Conservation (phyloP, 30 jellyfish, hydroid and myxozoan species). For the Pseudorhiza aurosa region DNA sequence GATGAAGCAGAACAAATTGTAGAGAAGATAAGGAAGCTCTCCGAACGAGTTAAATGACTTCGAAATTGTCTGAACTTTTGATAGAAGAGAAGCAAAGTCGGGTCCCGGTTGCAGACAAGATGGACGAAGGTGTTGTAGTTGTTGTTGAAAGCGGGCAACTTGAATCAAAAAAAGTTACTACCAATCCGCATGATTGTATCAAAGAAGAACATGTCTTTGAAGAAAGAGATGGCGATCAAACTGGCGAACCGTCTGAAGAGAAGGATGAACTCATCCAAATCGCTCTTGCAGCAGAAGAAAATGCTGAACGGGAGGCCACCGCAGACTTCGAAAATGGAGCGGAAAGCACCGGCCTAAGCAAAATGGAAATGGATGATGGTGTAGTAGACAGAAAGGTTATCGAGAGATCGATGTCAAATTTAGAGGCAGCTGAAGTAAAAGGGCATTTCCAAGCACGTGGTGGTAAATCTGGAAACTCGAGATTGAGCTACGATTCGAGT, state of each 20-base stretch:
- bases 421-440: no score
- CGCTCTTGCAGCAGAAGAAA: neutral
- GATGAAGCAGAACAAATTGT: neutral
- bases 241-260: neutral
- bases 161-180: neutral
- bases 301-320: neutral
- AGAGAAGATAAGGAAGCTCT: neutral
- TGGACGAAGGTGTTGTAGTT: slow-evolving; percentile 70
- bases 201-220: neutral
- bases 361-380: neutral
- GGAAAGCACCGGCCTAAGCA: slow-evolving; percentile 3
- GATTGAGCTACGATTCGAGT: no score
- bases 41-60: neutral
- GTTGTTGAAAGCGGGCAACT: slow-evolving; percentile 68
- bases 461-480: no score
- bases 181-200: neutral
- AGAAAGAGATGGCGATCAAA: neutral
- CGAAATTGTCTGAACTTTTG: neutral
- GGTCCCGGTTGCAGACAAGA: slow-evolving; percentile 6
- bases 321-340: neutral
- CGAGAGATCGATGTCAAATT: no score
- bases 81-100: neutral
- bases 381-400: no score
- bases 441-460: no score
- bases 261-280: neutral